These are phyloP conservation scores for Dicerorhinus sumatrensis DNA, from an alignment of 2,113 vertebrate species.

Conservation along the genomic window DNA sequence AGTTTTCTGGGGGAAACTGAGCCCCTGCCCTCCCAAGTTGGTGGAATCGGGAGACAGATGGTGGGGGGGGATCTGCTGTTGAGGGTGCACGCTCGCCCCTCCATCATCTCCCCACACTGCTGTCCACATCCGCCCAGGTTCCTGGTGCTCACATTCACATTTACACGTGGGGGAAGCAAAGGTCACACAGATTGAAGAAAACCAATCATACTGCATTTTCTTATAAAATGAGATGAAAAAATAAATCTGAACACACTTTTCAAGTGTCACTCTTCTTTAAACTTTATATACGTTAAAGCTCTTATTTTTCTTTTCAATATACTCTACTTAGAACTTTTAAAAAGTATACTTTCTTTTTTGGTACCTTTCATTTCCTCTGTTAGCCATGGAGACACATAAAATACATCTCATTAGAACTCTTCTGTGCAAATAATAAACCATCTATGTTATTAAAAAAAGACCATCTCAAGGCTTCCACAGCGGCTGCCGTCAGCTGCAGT, in stretches of 20 bases:
- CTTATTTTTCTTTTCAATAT: conserved; percentile 82
- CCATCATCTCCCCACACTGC: not conserved
- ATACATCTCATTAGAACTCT: conserved; percentile 88
- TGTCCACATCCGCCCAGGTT: fast-evolving
- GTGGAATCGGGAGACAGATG: not conserved
- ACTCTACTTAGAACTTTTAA: conserved; percentile 86
- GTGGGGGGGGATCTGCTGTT: not conserved
- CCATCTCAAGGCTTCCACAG: conserved; percentile 84
- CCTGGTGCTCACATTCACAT: fast-evolving
- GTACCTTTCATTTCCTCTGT: conserved; percentile 86
- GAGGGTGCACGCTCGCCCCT: fast-evolving
- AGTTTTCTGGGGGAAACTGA: not conserved
- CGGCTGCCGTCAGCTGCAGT: conserved; percentile 41
- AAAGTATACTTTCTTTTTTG: conserved; percentile 86
- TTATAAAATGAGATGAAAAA: conserved; percentile 89
- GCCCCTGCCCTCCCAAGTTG: too few species aligned
- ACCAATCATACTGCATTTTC: conserved; percentile 75
- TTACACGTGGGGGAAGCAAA: conserved; percentile 66
- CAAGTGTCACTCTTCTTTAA: conserved; percentile 78
- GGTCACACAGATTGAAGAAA: conserved; percentile 59
- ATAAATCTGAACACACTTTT: conserved; percentile 83
- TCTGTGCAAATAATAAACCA: conserved; percentile 93
- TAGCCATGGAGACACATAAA: conserved; percentile 87
- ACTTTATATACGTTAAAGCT: conserved; percentile 85
- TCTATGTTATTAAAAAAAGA: conserved; percentile 86